Percentiles rank a stretch among this genome's conserved stretches.
phyloP scores from a whole-genome alignment of 2,888 invertebrate genomes.

The Bursaphelenchus okinawaensis region DNA sequence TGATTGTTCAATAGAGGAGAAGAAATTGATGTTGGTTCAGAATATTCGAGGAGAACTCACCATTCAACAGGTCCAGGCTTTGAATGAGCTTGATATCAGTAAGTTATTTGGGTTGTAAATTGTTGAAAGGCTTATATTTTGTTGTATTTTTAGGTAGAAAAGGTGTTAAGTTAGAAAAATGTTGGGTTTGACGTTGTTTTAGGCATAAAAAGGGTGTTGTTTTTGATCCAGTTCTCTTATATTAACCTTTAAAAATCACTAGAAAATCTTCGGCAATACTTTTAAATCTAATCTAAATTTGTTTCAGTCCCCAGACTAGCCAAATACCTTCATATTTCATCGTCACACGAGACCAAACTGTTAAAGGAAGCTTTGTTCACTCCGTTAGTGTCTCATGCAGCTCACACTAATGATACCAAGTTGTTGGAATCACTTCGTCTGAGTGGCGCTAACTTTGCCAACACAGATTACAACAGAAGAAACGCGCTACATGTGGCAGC shows the following conservation, averaged over 20 bases:
- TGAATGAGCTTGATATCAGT: constrained; percentile 54
- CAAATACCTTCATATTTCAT: constrained; percentile 45
- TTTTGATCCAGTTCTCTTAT: too few species aligned
- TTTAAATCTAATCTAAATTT: too few species aligned
- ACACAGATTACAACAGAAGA: constrained; percentile 70
- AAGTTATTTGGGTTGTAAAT: constrained; percentile 19
- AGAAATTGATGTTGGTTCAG: constrained; percentile 68
- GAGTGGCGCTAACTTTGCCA: constrained; percentile 70
- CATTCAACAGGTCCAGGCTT: constrained; percentile 42
- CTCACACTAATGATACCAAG: constrained; percentile 58
- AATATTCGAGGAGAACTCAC: constrained; percentile 77
- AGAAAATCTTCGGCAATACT: too few species aligned
- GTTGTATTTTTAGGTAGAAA: too few species aligned
- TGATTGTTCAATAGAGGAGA: constrained; percentile 44
- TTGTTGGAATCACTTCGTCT: constrained; percentile 44
- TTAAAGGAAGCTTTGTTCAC: constrained; percentile 66
- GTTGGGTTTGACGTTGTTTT: too few species aligned
- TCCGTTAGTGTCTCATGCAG: constrained; percentile 69
- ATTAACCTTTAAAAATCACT: too few species aligned
- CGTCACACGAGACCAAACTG: constrained; percentile 44
- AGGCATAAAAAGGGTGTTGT: too few species aligned
- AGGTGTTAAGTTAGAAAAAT: too few species aligned
- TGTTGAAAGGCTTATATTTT: too few species aligned
- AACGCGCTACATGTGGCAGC: constrained; percentile 78
- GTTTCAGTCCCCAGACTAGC: constrained; percentile 51